Evolutionary conservation across 1,140 invertebrate species (phyloP).

Genomic region (Zaprionus inermis): DNA sequence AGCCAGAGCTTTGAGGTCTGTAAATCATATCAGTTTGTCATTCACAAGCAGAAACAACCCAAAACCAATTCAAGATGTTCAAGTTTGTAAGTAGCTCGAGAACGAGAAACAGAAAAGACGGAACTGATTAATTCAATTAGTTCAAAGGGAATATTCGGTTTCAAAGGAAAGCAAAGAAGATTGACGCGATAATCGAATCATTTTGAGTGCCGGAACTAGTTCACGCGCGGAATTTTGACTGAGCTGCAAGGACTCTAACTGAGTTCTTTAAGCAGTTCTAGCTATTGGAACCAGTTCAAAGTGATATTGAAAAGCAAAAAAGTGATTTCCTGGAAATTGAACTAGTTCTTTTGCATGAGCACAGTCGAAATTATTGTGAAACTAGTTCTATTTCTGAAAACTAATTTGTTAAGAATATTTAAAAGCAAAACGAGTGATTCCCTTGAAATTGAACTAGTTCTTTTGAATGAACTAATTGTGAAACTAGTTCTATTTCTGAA

Average conservation of each 20-base stretch:
- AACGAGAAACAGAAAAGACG: background rate
- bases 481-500: too few species aligned
- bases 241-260: background rate
- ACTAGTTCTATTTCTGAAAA: too few species aligned
- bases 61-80: constrained; percentile 71
- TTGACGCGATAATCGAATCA: background rate
- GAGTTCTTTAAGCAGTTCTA: background rate
- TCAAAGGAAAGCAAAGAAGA: background rate
- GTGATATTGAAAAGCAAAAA: background rate
- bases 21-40: constrained; percentile 75
- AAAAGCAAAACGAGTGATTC: too few species aligned
- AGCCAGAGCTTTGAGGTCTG: constrained; percentile 37
- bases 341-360: background rate
- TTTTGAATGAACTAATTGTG: too few species aligned
- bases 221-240: background rate
- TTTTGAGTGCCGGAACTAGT: constrained; percentile 1
- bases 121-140: constrained; percentile 8
- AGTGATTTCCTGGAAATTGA: background rate
- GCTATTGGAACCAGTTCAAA: background rate
- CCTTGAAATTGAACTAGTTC: too few species aligned
- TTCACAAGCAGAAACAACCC: constrained; percentile 55
- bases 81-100: constrained; percentile 77
- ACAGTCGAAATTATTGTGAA: background rate
- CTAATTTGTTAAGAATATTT: too few species aligned
- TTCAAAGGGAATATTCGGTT: background rate